These are phyloP conservation scores for Loripinus fragilis DNA, from an alignment of 2,888 invertebrate species.

Conservation along the genomic window DNA sequence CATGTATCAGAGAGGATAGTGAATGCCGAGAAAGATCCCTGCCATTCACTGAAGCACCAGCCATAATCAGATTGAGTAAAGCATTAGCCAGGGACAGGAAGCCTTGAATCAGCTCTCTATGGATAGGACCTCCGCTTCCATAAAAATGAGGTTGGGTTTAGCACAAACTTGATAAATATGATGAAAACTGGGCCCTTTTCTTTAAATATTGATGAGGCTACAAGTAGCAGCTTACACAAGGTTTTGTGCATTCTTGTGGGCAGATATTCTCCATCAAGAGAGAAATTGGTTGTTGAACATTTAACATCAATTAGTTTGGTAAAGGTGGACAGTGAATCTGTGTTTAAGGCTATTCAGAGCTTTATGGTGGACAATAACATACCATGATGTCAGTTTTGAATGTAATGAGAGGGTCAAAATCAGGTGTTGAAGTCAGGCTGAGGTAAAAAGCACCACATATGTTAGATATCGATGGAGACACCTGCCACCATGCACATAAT, in stretches of 20 bases:
- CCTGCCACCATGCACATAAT: slow-evolving; percentile 67
- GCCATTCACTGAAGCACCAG: slow-evolving; percentile 10
- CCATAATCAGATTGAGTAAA: neutral
- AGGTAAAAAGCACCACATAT: slow-evolving; percentile 59
- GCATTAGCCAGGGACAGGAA: neutral
- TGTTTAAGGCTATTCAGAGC: slow-evolving; percentile 38
- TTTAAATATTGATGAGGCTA: slow-evolving; percentile 45
- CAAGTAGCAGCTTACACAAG: slow-evolving; percentile 38
- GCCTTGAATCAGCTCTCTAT: slow-evolving; percentile 2
- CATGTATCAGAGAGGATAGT: slow-evolving; percentile 7
- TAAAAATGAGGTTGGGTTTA: slow-evolving; percentile 6
- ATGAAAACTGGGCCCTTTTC: slow-evolving; percentile 24
- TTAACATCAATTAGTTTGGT: slow-evolving; percentile 39
- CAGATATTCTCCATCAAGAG: slow-evolving; percentile 28
- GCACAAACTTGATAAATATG: neutral
- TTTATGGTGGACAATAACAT: slow-evolving; percentile 58
- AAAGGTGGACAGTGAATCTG: slow-evolving; percentile 33
- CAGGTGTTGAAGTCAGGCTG: slow-evolving; percentile 61
- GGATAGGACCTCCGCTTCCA: slow-evolving; percentile 16
- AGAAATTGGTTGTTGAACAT: slow-evolving; percentile 47
- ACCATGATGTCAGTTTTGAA: slow-evolving; percentile 60
- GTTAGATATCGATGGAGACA: slow-evolving; percentile 67
- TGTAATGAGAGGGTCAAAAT: slow-evolving; percentile 63
- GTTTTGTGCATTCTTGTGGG: slow-evolving; percentile 48
- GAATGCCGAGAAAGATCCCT: slow-evolving; percentile 7